Conservation (phyloP, 2,113 vertebrate species). For the Dascyllus trimaculatus region DNA sequence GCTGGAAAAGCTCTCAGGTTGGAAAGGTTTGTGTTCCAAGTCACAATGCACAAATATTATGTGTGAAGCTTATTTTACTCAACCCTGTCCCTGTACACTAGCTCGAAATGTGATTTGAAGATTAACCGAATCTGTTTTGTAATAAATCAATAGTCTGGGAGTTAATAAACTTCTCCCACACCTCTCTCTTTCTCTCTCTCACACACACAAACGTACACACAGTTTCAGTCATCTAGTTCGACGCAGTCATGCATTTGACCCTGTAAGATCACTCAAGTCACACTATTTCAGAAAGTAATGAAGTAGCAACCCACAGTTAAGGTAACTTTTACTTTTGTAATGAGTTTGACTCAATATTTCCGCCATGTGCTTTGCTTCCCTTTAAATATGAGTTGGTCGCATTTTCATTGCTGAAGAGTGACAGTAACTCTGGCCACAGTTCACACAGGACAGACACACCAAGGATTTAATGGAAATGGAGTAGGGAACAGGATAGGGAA, state of each 20-base stretch:
- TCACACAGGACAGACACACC: conserved; percentile 81
- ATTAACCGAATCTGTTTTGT: too few relatives aligned
- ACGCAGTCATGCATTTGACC: not conserved
- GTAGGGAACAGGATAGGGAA: not conserved
- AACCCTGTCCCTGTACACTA: too few relatives aligned
- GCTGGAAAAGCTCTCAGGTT: not conserved
- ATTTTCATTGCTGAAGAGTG: not conserved
- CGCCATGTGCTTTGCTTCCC: not conserved
- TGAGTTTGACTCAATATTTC: not conserved
- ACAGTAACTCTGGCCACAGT: conserved; percentile 62
- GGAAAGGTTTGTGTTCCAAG: not conserved
- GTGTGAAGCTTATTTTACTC: too few relatives aligned
- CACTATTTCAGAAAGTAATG: not conserved
- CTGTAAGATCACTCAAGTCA: not conserved
- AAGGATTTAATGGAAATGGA: conserved; percentile 74
- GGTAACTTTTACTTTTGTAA: not conserved
- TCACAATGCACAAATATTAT: not conserved
- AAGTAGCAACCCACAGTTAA: not conserved
- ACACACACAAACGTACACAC: conserved; percentile 2
- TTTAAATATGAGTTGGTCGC: not conserved
- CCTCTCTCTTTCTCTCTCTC: too few relatives aligned
- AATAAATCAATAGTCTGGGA: too few relatives aligned
- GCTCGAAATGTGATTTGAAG: too few relatives aligned
- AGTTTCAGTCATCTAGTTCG: not conserved
- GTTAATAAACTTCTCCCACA: too few relatives aligned